These are phyloP conservation scores for Psittacus erithacus DNA, from an alignment of 2,113 vertebrate genomes.

Conservation along the genomic window DNA sequence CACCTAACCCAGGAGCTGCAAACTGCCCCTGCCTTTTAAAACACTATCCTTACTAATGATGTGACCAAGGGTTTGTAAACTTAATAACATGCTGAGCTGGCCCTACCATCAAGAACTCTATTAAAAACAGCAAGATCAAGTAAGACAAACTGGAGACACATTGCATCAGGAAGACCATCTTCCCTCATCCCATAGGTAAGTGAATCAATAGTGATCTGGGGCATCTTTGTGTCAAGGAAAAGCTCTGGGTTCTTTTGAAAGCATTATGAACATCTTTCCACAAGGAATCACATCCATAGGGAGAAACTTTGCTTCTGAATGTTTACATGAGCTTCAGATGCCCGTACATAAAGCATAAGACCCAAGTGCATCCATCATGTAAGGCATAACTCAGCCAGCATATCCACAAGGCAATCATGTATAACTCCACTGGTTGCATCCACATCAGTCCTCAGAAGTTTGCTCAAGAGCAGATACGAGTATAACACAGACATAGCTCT, in stretches of 20 bases:
- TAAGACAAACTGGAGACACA: neutral
- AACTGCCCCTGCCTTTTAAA: neutral
- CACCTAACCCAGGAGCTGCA: neutral
- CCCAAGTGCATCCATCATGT: neutral
- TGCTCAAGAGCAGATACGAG: neutral
- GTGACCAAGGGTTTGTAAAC: neutral
- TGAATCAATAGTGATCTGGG: neutral
- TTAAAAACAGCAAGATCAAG: neutral
- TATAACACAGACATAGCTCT: neutral
- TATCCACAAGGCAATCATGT: neutral
- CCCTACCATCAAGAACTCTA: neutral
- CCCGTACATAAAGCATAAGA: neutral
- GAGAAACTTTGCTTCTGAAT: neutral
- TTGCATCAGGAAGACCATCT: neutral
- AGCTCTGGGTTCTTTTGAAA: neutral
- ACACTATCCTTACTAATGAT: neutral
- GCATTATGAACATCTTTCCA: neutral
- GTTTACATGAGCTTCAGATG: neutral
- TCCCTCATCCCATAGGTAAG: neutral
- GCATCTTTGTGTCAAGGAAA: neutral
- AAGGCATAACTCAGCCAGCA: neutral
- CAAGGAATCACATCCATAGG: neutral
- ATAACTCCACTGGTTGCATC: neutral
- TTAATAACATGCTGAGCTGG: neutral
- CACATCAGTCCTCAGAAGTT: fast-evolving